Evolutionary conservation across 2,888 invertebrate species (phyloP).

Genomic region (Myathropa florea): DNA sequence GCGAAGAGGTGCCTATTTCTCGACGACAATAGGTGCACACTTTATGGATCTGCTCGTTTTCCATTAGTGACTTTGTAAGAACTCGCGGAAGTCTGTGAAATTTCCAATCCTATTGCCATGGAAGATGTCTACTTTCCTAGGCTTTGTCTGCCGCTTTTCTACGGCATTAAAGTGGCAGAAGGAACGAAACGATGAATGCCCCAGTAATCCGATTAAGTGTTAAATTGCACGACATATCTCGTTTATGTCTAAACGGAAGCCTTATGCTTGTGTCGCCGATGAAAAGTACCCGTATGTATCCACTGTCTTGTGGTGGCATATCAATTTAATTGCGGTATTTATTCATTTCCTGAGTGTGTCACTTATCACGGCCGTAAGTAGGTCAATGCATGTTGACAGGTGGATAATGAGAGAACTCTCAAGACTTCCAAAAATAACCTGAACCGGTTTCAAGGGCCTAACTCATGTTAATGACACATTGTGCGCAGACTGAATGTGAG

Average conservation of each 20-base stretch:
- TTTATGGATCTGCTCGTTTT: not conserved
- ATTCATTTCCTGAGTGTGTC: constrained; percentile 34
- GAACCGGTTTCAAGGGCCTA: not conserved
- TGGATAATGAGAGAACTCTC: not conserved
- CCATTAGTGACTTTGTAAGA: constrained; percentile 8
- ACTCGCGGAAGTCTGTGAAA: constrained; percentile 36
- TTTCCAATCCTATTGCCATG: constrained; percentile 16
- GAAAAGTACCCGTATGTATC: not conserved
- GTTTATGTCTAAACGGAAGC: constrained; percentile 28
- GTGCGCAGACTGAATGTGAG: not conserved
- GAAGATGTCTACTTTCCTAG: constrained; percentile 3
- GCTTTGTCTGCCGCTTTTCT: constrained; percentile 5
- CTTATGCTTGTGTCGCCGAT: constrained; percentile 26
- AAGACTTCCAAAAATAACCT: not conserved
- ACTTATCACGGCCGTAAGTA: constrained; percentile 16
- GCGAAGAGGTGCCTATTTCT: not conserved
- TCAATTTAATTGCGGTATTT: constrained; percentile 37
- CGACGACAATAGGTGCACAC: not conserved
- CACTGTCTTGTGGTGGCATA: constrained; percentile 5
- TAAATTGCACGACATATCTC: constrained; percentile 42
- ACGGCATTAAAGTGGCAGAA: not conserved
- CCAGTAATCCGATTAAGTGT: constrained; percentile 46
- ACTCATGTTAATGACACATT: not conserved
- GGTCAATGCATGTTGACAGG: constrained; percentile 19
- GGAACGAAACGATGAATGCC: constrained; percentile 7